Evolutionary conservation across 2,888 invertebrate species (phyloP), one percentile per base, ranked within the genome.

Genomic region (Alentia gelatinosa): DNA sequence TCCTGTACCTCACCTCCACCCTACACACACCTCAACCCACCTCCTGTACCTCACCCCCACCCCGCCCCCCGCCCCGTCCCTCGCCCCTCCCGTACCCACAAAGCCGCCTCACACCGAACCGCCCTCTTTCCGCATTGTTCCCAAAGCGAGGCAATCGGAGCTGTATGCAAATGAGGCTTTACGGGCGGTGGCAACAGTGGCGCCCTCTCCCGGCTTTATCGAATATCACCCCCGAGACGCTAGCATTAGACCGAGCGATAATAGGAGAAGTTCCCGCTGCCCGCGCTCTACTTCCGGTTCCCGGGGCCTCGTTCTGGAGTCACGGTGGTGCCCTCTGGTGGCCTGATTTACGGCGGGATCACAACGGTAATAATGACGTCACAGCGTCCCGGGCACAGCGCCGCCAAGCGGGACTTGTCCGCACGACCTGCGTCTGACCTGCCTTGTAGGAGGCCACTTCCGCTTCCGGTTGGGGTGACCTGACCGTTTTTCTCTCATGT

Each of bases 331-430:
- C 56, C 56, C 19, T 56, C 7, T 26, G 26, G 75, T 30, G 30
- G 3, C 68, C 26, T 83, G 83, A 83, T 83, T 83, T 83, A 83
- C 83, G 35, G 83, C n/a, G 40, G 39, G 39, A 83, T 40, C 40
- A 83, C 39, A 40, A 35, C 39, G 40, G 83, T 83, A 83, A 83
- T 83, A 83, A 83, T 83, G 83, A 83, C 40, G 83, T 83, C 40
- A 83, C 23, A 35, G 23, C 83, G 19, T 3, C 12, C 3, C n/a
- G 15, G 26, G 37, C 33, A 23, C 83, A 40, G 40, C 40, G 83
- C 83, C 40, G 39, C 83, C 83, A 37, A 37, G 83, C 39, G 39
- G 83, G 30, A 30, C 68, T 26, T n/a, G 56, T 19, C 56, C 12
- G 56, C 56, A 56, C 56, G 68, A 68, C 68, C 68, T 33, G 33